A percentile compares a stretch with the other conserved stretches of the same genome.
These are phyloP conservation scores for Peucedramus taeniatus DNA, from an alignment of 2,113 vertebrate genomes.

Conservation along the genomic window DNA sequence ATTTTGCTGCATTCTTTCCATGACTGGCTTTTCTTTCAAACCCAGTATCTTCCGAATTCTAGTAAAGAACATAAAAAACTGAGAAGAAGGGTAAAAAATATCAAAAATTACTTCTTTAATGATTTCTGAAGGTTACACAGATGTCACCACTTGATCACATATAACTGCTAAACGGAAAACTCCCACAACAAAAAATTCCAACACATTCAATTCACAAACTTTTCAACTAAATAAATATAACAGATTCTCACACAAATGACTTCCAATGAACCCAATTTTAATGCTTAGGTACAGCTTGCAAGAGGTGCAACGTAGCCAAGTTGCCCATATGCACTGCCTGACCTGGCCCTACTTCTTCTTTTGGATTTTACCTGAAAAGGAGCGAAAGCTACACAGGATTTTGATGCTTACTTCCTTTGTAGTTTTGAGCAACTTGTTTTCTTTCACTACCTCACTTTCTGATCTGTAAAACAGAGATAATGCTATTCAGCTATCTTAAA, in stretches of 20 bases:
- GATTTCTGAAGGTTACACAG: not conserved
- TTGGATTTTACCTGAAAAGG: not conserved
- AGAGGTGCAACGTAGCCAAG: not conserved
- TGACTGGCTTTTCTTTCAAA: not conserved
- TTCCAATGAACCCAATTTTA: not conserved
- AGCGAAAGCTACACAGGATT: not conserved
- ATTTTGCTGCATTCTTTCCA: not conserved
- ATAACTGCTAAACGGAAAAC: not conserved
- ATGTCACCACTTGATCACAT: not conserved
- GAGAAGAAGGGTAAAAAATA: not conserved
- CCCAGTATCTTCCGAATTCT: not conserved
- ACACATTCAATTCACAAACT: not conserved
- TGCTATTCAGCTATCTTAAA: not conserved
- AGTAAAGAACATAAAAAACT: not conserved
- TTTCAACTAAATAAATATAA: not conserved
- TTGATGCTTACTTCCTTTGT: not conserved
- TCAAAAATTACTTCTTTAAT: not conserved
- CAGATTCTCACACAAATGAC: not conserved
- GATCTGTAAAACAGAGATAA: not conserved
- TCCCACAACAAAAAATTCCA: not conserved
- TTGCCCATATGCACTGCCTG: not conserved
- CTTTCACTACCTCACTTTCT: not conserved
- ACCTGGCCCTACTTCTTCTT: not conserved
- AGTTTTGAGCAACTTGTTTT: not conserved
- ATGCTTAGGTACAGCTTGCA: not conserved